Evolutionary conservation across 2,888 invertebrate species (phyloP), one percentile per base, ranked within the genome.

Genomic region (Gymnosoma rotundatum): DNA sequence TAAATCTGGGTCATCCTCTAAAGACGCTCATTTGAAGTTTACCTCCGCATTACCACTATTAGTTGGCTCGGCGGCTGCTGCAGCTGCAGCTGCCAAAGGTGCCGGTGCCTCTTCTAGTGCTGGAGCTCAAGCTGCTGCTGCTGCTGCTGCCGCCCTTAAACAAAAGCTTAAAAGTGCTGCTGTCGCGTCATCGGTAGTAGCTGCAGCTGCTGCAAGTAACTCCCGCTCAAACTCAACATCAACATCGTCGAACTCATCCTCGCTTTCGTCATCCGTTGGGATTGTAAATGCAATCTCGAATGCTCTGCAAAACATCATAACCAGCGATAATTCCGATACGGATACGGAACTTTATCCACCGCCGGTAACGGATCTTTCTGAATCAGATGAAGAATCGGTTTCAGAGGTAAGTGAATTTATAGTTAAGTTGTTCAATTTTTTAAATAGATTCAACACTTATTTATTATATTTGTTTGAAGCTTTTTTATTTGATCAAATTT

Each of bases 371-470:
- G 97, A 97, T 94, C 95, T 97, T 93, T 98, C 98, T 91, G 98
- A 97, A 94, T 98, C 97, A 93, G 98, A 98, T 93, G 98, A 98
- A 93, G 98, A 98, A 93, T 98, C 98, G 93, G 97, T 97, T 93
- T 98, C 97, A 91, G 98, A 98, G 97, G 98, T 98, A 95, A 95
- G 93, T 91, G 45, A 60, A 61, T n/a, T 21, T 54, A 32, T 5
- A 32, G 5, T 32, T n/a, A n/a, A n/a, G n/a, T n/a, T n/a, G n/a
- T n/a, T n/a, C n/a, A n/a, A n/a, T 25, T 25, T 25, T 25, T 25
- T 25, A 1, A 2, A 36, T 36, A 16, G 54, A 18, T 52, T 32
- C 18, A 18, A 5, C 7, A 25, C 8, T 18, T 52, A 3, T 10
- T 25, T 8, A n/a, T n/a, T 32, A 16, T 32, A 56, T 63, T 18